Evolutionary conservation across 2,113 vertebrate species (phyloP).

Genomic region (Laterallus jamaicensis): DNA sequence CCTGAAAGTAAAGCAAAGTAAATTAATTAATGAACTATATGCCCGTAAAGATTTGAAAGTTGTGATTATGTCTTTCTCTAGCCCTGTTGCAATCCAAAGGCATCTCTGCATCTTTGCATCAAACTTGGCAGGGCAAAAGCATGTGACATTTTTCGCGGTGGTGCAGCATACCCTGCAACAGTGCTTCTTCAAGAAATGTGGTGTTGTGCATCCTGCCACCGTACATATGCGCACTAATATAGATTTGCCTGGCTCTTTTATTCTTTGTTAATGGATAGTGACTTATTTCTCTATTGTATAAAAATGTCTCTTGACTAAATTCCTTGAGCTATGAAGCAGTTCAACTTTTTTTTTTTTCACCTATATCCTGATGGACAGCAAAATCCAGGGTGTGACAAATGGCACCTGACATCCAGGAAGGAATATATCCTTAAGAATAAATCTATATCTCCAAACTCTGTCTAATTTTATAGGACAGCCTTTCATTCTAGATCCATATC

Average conservation of each 20-base stretch:
- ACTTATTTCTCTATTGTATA: slow-evolving; percentile 15
- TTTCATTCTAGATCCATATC: slow-evolving; percentile 76
- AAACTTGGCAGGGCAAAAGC: neutral
- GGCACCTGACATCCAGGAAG: slow-evolving; percentile 79
- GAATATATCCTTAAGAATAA: slow-evolving; percentile 77
- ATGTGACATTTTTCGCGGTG: neutral
- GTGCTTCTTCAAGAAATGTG: neutral
- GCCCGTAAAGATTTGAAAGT: neutral
- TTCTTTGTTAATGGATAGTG: slow-evolving; percentile 33
- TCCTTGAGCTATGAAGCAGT: slow-evolving; percentile 66
- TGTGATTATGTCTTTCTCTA: neutral
- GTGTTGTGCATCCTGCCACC: slow-evolving; percentile 17
- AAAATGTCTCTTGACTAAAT: slow-evolving; percentile 58
- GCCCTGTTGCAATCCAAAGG: neutral
- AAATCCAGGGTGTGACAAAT: slow-evolving; percentile 79
- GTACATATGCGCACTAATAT: neutral
- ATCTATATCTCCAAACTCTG: slow-evolving; percentile 72
- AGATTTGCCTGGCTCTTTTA: slow-evolving; percentile 5
- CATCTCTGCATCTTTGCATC: neutral
- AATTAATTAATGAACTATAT: neutral
- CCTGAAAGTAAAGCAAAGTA: neutral
- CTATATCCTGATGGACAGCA: slow-evolving; percentile 78
- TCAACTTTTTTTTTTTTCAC: slow-evolving; percentile 39
- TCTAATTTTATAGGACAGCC: slow-evolving; percentile 77
- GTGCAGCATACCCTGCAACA: neutral